These are phyloP conservation scores for Callospermophilus lateralis DNA, from an alignment of 2,113 vertebrate species.

Conservation along the genomic window DNA sequence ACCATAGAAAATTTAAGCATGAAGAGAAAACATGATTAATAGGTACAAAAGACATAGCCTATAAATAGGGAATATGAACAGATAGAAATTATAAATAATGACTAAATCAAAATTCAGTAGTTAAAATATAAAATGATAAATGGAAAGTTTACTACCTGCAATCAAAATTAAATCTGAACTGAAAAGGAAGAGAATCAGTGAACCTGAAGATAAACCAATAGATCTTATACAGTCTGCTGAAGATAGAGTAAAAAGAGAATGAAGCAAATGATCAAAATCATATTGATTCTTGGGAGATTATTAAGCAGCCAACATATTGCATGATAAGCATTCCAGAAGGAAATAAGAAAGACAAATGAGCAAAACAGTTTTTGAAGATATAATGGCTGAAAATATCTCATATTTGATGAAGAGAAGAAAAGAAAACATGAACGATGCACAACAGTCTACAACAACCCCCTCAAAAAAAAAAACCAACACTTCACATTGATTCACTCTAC, in stretches of 20 bases:
- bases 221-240: background rate
- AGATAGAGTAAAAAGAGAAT: background rate
- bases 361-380: background rate
- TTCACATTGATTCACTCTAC: background rate
- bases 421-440: background rate
- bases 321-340: background rate
- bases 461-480: background rate
- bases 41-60: background rate
- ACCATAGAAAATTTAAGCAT: background rate
- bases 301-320: background rate
- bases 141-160: background rate
- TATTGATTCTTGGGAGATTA: background rate
- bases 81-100: background rate
- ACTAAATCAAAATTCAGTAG: background rate
- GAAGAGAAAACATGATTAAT: background rate
- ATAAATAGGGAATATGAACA: background rate
- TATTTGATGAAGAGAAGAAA: background rate
- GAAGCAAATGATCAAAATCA: background rate
- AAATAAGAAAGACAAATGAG: background rate
- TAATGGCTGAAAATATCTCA: background rate
- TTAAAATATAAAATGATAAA: background rate
- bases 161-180: background rate
- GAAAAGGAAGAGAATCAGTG: background rate
- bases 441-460: background rate
- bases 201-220: background rate